Evolutionary conservation across 1,140 invertebrate genomes (phyloP), one percentile per base, ranked within the genome.

Genomic region (Drosophila kurseongensis): DNA sequence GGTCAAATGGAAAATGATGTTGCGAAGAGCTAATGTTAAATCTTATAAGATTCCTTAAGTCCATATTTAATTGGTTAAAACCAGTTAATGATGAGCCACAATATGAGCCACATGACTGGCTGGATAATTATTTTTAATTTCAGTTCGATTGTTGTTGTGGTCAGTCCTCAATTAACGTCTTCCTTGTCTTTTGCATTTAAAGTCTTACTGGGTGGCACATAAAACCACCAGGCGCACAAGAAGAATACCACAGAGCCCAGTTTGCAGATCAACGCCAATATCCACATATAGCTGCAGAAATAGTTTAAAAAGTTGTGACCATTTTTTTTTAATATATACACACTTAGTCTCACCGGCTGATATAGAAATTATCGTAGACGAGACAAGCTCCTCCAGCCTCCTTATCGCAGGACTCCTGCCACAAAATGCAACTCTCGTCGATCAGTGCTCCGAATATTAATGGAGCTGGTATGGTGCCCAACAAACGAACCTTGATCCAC

Each of bases 401-500:
- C 12, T 93, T 93, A 3, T 94, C 92, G 57, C 95, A 95, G 45
- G 93, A 91, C 40, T 94, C 93, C 47, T 95, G 94, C 97, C 97
- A 98, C 38, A 97, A 92, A 38, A 97, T 93, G 88, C 97, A 98
- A 0, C 96, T 95, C 23, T 96, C 94, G 90, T 98, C 97, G 62
- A 98, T 97, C 14, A 97, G 94, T 62, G 95, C 94, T 0, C 97
- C 97, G 92, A 97, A 97, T 58, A 97, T 94, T 59, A 98, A 95
- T 0, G 97, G 97, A 13, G 96, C 96, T 1, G 97, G 97, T 81
- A 97, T 97, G 4, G 97, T 97, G n/a, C 96, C 96, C 90, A 95
- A 79, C 45, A 96, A 90, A 14, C 97, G 94, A 7, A 97, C 96
- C 71, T 96, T 95, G 29, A 97, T 96, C 96, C 97, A 97, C 91